Evolutionary conservation across 2,888 invertebrate genomes (phyloP), one percentile per base, ranked within the genome.

Genomic region (Chromoteleia sp.): DNA sequence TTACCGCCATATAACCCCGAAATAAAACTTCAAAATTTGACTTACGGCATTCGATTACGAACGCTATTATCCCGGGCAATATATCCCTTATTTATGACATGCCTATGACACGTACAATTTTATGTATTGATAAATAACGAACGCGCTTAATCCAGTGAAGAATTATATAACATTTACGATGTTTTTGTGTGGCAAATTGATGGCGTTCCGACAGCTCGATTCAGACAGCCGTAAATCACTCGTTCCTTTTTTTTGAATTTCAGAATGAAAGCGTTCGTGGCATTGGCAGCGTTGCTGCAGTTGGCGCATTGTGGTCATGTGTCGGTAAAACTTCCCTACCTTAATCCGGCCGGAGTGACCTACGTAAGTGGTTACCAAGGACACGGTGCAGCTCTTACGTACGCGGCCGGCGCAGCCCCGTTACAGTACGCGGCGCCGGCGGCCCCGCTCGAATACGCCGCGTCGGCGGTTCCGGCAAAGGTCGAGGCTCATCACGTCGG

Each of bases 311-410:
- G 89, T 68, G 88, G 91, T 21, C 88, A 89, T 67, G 90, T 90
- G 52, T 84, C 89, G 15, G 89, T 93, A n/a, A 87, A 89, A 48
- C 90, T 92, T 88, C 92, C 93, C n/a, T 93, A 91, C 85, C 86
- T 91, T 33, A 93, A 92, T 90, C 93, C 94, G 4, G 94, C 93
- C 2, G 93, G 93, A 81, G 93, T 94, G 7, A 93, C 92, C 15
- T 93, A 93, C 85, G 87, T 93, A 15, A 87, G 87, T 75, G 88
- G 87, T 56, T 86, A 83, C 43, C 86, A 85, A 19, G 88, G 86
- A 21, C 87, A 87, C 58, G 88, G 87, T 8, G 88, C 86, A 12
- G 87, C 88, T 33, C 81, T 86, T 14, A 77, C 85, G 17, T 87
- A 89, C 50, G 85, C 83, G 1, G 58, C 83, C 14, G 81, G 52